Percentiles rank a stretch among this genome's conserved stretches.
phyloP scores from a whole-genome alignment of 1,140 invertebrate species.

The Diachasmimorpha longicaudata region DNA sequence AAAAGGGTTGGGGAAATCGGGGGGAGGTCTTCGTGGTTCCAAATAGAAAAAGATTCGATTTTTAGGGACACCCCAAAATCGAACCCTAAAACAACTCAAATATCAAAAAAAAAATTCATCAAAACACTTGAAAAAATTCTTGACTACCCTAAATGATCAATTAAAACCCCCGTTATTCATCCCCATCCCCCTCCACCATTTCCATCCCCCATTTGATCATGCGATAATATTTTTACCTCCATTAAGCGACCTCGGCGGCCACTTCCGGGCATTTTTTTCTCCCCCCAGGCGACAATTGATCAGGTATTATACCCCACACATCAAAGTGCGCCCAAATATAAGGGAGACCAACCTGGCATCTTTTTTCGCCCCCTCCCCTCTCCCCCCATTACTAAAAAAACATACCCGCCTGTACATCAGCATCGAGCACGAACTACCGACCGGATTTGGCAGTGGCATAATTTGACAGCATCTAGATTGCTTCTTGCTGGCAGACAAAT shows the following conservation, averaged over 20 bases:
- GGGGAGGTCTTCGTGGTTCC: too few species aligned
- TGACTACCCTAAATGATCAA: too few species aligned
- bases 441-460: slow-evolving; percentile 51
- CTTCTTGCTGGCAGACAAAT: slow-evolving; percentile 43
- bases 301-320: not conserved
- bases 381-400: not conserved
- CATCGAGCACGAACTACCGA: slow-evolving; percentile 34
- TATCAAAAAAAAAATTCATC: too few species aligned
- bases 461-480: slow-evolving; percentile 49
- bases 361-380: not conserved
- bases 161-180: not conserved
- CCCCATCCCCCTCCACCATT: not conserved
- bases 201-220: not conserved
- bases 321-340: not conserved
- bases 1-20: not conserved
- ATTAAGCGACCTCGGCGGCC: not conserved
- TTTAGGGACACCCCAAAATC: too few species aligned
- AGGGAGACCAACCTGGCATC: not conserved
- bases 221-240: not conserved
- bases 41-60: too few species aligned
- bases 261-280: not conserved
- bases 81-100: too few species aligned
- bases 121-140: too few species aligned
- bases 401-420: not conserved
- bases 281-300: not conserved